Percentiles rank a stretch among this genome's conserved stretches.
These are phyloP conservation scores for Streblospio benedicti DNA, from an alignment of 1,140 invertebrate genomes.

Conservation along the genomic window DNA sequence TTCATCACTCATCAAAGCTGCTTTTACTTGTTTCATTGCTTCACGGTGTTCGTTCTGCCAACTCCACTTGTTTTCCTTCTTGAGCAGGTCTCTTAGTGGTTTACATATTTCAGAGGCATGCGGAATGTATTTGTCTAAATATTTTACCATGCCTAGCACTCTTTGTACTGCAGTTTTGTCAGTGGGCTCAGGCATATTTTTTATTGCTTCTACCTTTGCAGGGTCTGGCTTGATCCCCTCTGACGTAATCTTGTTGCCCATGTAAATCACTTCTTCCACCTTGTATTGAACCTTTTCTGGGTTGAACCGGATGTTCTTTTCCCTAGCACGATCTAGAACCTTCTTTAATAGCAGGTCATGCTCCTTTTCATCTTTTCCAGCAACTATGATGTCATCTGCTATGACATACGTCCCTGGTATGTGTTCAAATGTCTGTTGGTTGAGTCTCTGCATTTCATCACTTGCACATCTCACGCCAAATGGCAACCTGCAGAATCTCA, in stretches of 20 bases:
- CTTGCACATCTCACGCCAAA: no score
- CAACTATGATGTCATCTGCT: slow-evolving; percentile 31
- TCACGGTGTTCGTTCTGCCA: slow-evolving; percentile 6
- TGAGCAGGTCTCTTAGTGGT: slow-evolving; percentile 8
- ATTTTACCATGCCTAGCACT: slow-evolving; percentile 26
- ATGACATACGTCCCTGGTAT: slow-evolving; percentile 37
- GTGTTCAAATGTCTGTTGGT: slow-evolving; percentile 28
- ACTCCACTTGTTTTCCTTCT: neutral
- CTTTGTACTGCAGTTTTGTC: slow-evolving; percentile 19
- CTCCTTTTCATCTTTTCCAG: neutral
- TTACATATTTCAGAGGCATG: neutral
- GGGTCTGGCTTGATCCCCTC: slow-evolving; percentile 42
- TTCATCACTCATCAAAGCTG: slow-evolving; percentile 18
- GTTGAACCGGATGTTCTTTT: slow-evolving; percentile 40
- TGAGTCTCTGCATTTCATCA: no score
- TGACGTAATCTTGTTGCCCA: slow-evolving; percentile 32
- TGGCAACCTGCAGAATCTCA: no score
- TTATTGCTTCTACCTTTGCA: slow-evolving; percentile 40
- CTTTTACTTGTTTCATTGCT: slow-evolving; percentile 23
- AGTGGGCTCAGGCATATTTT: slow-evolving; percentile 18
- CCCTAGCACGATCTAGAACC: slow-evolving; percentile 32
- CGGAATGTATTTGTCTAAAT: slow-evolving; percentile 20
- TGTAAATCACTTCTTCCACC: neutral
- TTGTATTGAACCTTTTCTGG: slow-evolving; percentile 25
- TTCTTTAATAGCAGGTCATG: slow-evolving; percentile 6